These are phyloP conservation scores for Hozukius guyotensis DNA, from an alignment of 2,797 vertebrate genomes.

Conservation along the genomic window DNA sequence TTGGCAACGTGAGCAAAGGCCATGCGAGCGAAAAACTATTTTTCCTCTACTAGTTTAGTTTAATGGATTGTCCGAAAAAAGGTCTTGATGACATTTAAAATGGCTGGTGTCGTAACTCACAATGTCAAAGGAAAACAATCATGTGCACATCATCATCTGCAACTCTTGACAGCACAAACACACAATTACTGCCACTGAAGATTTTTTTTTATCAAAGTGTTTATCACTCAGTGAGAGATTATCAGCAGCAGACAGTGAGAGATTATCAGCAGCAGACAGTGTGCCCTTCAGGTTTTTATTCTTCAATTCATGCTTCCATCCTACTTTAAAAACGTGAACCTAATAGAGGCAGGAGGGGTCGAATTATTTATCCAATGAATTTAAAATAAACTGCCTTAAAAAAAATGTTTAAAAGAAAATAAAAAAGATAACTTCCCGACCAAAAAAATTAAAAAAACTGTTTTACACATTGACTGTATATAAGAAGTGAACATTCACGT, in stretches of 20 bases:
- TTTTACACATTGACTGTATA: background rate
- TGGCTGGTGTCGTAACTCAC: conserved; percentile 11
- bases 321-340: background rate
- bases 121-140: conserved; percentile 9
- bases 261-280: background rate
- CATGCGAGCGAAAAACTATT: conserved; percentile 7
- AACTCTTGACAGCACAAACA: conserved; percentile 1
- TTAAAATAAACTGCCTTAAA: background rate
- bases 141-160: background rate
- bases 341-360: background rate
- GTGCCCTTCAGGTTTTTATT: background rate
- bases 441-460: background rate
- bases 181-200: background rate
- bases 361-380: background rate
- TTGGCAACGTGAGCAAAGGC: conserved; percentile 20
- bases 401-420: too few species aligned
- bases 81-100: conserved; percentile 39
- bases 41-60: conserved; percentile 8
- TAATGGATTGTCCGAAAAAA: conserved; percentile 28
- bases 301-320: background rate
- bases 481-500: too few species aligned
- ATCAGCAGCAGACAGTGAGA: background rate
- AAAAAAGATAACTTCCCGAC: too few species aligned
- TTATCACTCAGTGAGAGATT: background rate
- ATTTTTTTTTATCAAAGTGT: background rate